A percentile compares a stretch with the other conserved stretches of the same genome.
phyloP scores from a whole-genome alignment of 2,888 invertebrate species.

The Drosophila rubida region DNA sequence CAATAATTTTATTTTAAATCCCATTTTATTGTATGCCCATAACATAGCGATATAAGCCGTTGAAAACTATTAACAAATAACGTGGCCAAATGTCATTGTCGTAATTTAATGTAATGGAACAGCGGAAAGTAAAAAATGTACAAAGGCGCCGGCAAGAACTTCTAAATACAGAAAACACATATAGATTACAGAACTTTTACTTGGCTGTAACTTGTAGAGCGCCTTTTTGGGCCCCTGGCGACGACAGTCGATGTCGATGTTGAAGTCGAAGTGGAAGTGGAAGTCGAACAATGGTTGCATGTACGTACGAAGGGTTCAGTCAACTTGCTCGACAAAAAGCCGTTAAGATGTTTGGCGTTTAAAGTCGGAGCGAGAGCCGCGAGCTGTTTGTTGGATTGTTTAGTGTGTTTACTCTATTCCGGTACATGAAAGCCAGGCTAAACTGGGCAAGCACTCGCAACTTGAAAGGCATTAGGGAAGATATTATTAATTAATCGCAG shows the following conservation, averaged over 20 bases:
- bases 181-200: conserved; percentile 7
- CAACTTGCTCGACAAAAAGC: conserved; percentile 17
- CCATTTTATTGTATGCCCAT: too few relatives aligned
- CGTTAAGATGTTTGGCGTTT: conserved; percentile 11
- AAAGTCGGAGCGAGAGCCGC: background rate
- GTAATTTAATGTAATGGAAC: background rate
- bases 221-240: conserved; percentile 6
- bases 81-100: too few relatives aligned
- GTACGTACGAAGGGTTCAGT: conserved; percentile 4
- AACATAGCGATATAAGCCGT: too few relatives aligned
- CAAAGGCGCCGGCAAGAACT: background rate
- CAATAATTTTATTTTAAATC: too few relatives aligned
- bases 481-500: background rate
- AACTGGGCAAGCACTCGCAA: background rate
- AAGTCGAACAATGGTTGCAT: conserved; percentile 10
- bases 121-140: background rate
- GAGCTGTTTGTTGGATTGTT: conserved; percentile 10
- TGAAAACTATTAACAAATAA: too few relatives aligned
- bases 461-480: background rate
- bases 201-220: conserved; percentile 2
- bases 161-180: background rate
- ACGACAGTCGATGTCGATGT: conserved; percentile 5
- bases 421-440: background rate
- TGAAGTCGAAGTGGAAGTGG: conserved; percentile 1
- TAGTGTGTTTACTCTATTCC: conserved; percentile 12